Conservation (phyloP, 2,888 invertebrate genomes). For the Eilema caniola region DNA sequence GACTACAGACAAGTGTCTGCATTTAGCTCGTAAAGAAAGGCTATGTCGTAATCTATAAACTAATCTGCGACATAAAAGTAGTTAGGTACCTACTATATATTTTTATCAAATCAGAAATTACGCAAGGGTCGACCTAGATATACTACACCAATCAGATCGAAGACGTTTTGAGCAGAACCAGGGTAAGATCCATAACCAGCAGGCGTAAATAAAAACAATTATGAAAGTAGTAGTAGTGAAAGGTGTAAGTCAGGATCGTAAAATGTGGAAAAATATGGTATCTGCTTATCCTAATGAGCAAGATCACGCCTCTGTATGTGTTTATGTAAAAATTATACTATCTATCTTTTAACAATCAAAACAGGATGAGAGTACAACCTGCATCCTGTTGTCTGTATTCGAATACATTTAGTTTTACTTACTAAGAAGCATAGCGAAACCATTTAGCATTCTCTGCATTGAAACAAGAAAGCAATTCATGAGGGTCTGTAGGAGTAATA, state of each 20-base stretch:
- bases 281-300: neutral
- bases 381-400: constrained; percentile 3
- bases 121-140: neutral
- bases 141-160: neutral
- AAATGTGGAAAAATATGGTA: neutral
- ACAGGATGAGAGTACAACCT: neutral
- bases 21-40: no score
- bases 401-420: neutral
- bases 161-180: neutral
- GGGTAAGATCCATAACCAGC: neutral
- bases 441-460: neutral
- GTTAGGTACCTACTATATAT: no score
- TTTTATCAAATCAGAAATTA: no score
- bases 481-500: constrained; percentile 54
- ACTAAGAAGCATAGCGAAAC: neutral
- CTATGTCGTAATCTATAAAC: no score
- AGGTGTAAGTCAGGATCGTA: neutral
- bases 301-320: neutral
- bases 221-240: neutral
- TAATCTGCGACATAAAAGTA: no score
- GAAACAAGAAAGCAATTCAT: constrained; percentile 7
- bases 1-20: no score
- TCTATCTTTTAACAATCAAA: neutral
- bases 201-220: neutral
- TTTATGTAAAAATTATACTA: neutral